These are phyloP conservation scores for Synergus japonicus DNA, from an alignment of 2,888 invertebrate species.

Conservation along the genomic window DNA sequence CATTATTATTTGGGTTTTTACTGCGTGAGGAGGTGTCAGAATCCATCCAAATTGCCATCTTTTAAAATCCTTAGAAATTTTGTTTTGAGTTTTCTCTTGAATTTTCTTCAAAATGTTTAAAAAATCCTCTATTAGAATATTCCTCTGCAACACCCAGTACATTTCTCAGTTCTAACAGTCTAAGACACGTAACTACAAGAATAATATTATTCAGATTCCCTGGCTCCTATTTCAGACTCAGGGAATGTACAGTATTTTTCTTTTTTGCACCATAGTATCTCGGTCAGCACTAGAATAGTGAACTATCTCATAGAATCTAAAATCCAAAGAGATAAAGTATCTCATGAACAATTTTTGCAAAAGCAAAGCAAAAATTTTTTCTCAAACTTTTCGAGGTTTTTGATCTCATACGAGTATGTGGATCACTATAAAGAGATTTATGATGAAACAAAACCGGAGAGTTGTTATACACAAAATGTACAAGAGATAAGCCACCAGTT, in stretches of 20 bases:
- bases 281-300: not conserved
- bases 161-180: not conserved
- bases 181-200: too few relatives aligned
- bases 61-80: too few relatives aligned
- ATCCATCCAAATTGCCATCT: too few relatives aligned
- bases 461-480: not conserved
- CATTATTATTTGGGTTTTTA: not conserved
- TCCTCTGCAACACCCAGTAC: not conserved
- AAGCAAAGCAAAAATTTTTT: not conserved
- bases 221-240: not conserved
- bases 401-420: not conserved
- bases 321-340: not conserved
- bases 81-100: too few relatives aligned
- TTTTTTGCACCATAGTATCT: not conserved
- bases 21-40: not conserved
- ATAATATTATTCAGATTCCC: not conserved
- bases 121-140: not conserved
- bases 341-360: not conserved
- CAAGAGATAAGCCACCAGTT: constrained; percentile 7
- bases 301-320: not conserved
- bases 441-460: not conserved
- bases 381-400: not conserved
- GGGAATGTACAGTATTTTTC: not conserved
- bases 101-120: not conserved
- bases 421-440: not conserved